Evolutionary conservation across 2,113 vertebrate species (phyloP).

Genomic region (Engraulis encrasicolus): DNA sequence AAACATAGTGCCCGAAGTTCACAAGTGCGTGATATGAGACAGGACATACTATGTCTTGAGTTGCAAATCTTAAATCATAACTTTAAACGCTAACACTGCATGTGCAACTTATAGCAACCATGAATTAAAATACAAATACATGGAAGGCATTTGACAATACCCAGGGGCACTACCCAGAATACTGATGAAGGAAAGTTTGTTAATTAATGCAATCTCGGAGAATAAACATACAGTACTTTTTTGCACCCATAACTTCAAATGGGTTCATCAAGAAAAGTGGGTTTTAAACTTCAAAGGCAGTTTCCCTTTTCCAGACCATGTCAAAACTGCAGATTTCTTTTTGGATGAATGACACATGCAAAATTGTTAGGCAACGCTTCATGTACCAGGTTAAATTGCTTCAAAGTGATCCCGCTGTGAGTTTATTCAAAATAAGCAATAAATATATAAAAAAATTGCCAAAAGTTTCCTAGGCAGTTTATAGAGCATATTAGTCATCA

Average conservation of each 20-base stretch:
- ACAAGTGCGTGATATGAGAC: too few relatives aligned
- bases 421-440: too few relatives aligned
- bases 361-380: not conserved
- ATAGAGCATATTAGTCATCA: not conserved
- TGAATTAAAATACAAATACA: not conserved
- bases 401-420: conserved; percentile 2
- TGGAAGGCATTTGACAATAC: not conserved
- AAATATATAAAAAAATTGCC: too few relatives aligned
- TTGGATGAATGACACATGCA: not conserved
- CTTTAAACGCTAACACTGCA: too few relatives aligned
- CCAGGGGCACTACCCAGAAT: not conserved
- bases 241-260: not conserved
- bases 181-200: not conserved
- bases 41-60: too few relatives aligned
- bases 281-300: conserved; percentile 7
- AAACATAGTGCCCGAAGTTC: too few relatives aligned
- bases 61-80: too few relatives aligned
- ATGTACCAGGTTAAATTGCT: not conserved
- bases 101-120: not conserved
- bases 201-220: not conserved
- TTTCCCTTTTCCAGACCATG: not conserved
- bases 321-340: not conserved
- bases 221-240: not conserved
- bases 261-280: not conserved
- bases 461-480: not conserved